Conservation (phyloP, 1,140 invertebrate species). For the Zaprionus ornatus region DNA sequence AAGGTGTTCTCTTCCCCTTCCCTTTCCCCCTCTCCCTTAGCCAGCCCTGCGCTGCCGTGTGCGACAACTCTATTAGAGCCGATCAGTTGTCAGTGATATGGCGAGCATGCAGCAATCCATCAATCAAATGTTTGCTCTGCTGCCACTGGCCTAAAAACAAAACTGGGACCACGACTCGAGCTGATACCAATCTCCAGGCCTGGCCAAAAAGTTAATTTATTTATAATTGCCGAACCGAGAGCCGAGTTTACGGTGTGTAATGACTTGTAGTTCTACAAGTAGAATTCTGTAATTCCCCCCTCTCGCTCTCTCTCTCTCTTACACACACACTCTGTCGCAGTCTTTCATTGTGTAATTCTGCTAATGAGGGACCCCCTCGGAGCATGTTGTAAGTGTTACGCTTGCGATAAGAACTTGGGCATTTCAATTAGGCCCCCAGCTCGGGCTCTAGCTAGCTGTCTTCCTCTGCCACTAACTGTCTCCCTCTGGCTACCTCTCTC, state of each 20-base stretch:
- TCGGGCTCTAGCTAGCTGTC: neutral
- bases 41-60: neutral
- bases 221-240: slow-evolving; percentile 77
- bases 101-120: slow-evolving; percentile 56
- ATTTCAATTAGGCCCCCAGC: slow-evolving; percentile 66
- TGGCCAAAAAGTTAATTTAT: slow-evolving; percentile 82
- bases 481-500: neutral
- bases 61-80: slow-evolving; percentile 15
- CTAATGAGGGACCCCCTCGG: slow-evolving; percentile 63
- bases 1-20: neutral
- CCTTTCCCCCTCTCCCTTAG: neutral
- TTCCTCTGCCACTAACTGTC: neutral
- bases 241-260: slow-evolving; percentile 51
- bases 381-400: slow-evolving; percentile 69
- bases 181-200: slow-evolving; percentile 64
- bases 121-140: slow-evolving; percentile 65
- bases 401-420: slow-evolving; percentile 63
- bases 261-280: slow-evolving; percentile 77
- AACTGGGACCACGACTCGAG: neutral
- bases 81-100: slow-evolving; percentile 76
- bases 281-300: slow-evolving; percentile 56
- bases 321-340: neutral
- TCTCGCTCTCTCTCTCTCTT: neutral
- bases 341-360: slow-evolving; percentile 38
- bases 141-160: slow-evolving; percentile 5